Base-by-base conservation (phyloP, 1,140 invertebrate genomes). In the Pollicipes pollicipes region DNA sequence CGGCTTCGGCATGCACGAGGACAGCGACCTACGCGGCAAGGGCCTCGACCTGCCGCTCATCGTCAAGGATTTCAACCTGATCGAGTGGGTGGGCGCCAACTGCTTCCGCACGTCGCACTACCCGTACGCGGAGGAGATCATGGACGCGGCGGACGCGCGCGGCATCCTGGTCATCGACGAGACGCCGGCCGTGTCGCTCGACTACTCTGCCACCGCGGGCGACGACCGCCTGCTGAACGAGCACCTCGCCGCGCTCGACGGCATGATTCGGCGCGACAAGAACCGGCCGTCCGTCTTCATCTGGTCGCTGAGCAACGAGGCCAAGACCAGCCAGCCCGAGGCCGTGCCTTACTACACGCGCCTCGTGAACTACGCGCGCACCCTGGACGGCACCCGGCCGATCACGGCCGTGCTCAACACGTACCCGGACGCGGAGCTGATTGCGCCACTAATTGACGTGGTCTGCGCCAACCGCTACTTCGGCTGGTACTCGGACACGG, bases 221-320 rank as follows among this genome's bases (percentile, higher is more conserved):
- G n/a, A n/a, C n/a, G n/a, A n/a, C n/a, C n/a, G 75, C 74, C 79
- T 95, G 30, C 79, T 97, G 66, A 77, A 82, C 2, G 91, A 90
- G 72, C 95, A 98, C 78, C 88, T 89, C 76, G 82, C 86, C 29
- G 89, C 91, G 0, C 80, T 97, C 76, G 86, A 85, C 0, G 90
- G 97, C 79, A 80, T 98, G 32, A 88, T 95, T 35, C 84, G 87
- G 70, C 83, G 95, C 68, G 95, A 98, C 79, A 95, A 96, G 77
- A 97, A 97, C 82, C 85, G 91, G 74, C 93, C 95, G 0, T 89
- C 90, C 72, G 94, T 97, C 28, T 86, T 97, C 68, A 90, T 95
- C 85, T 98, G 95, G 95, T 97, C 94, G 16, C 87, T 97, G 70
- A 90, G 93, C 0, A 98, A 98, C 82, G 95, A 98, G 79, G 94